phyloP scores from a whole-genome alignment of 2,888 invertebrate species.

The Eupithecia abbreviata region DNA sequence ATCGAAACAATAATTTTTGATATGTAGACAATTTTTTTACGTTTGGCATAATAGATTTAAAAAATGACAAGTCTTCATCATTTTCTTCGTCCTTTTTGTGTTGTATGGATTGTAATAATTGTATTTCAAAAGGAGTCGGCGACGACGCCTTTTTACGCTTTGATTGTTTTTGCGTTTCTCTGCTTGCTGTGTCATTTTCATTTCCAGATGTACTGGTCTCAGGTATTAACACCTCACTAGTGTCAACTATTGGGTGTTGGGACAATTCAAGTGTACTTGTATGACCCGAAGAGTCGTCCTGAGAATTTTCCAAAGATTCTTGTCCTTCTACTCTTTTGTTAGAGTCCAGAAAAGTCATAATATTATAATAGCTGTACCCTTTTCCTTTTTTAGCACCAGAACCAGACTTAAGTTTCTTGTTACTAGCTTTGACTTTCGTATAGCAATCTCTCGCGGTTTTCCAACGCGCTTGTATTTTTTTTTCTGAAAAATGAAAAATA shows the following conservation, averaged over 20 bases:
- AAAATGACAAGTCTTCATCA: slow-evolving; percentile 18
- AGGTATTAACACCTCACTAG: slow-evolving; percentile 9
- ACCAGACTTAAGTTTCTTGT: slow-evolving; percentile 45
- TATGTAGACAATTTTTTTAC: slow-evolving; percentile 20
- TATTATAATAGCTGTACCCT: slow-evolving; percentile 41
- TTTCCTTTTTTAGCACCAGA: slow-evolving; percentile 43
- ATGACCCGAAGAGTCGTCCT: slow-evolving; percentile 5
- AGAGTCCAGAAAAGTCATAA: slow-evolving; percentile 43
- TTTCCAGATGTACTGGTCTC: slow-evolving; percentile 10
- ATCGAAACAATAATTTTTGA: slow-evolving; percentile 19
- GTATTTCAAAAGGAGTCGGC: slow-evolving; percentile 22
- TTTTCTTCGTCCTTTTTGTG: slow-evolving; percentile 21
- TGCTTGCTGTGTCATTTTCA: slow-evolving; percentile 20
- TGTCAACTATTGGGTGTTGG: slow-evolving; percentile 6
- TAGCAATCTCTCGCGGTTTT: slow-evolving; percentile 46
- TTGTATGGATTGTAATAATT: slow-evolving; percentile 17
- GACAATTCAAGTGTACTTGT: slow-evolving; percentile 6
- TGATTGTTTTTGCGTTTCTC: slow-evolving; percentile 15
- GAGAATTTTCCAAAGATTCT: slow-evolving; percentile 6
- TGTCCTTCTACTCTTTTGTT: slow-evolving; percentile 24
- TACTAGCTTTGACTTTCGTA: slow-evolving; percentile 42
- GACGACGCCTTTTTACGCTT: slow-evolving; percentile 21
- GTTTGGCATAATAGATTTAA: slow-evolving; percentile 17
- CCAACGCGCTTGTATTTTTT: slow-evolving; percentile 40
- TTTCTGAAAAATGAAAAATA: slow-evolving; percentile 21